Evolutionary conservation across 2,888 invertebrate species (phyloP).

Genomic region (Tetheella fluctuosa): DNA sequence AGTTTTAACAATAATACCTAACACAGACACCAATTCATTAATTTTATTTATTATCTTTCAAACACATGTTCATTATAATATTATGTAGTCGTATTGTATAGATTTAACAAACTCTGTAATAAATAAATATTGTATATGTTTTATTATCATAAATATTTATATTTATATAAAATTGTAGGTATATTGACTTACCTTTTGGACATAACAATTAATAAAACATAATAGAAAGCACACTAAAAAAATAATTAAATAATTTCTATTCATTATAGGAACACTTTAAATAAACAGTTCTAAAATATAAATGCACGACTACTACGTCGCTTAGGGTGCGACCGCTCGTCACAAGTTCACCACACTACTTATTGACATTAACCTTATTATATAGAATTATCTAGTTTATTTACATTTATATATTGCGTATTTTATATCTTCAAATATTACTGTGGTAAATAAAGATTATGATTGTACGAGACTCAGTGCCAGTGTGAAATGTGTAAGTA

Average conservation of each 20-base stretch:
- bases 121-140: too few relatives aligned
- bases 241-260: constrained; percentile 16
- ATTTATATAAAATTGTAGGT: not conserved
- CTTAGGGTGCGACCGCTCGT: constrained; percentile 7
- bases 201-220: constrained; percentile 23
- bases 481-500: too few relatives aligned
- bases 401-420: constrained; percentile 6
- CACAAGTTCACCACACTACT: constrained; percentile 33
- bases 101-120: too few relatives aligned
- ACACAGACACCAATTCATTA: too few relatives aligned
- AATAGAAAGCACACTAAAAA: constrained; percentile 26
- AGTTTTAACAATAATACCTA: too few relatives aligned
- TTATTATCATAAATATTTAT: not conserved
- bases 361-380: constrained; percentile 35
- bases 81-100: too few relatives aligned
- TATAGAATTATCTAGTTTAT: constrained; percentile 25
- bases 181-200: constrained; percentile 29
- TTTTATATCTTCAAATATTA: not conserved
- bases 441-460: not conserved
- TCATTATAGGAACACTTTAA: constrained; percentile 8
- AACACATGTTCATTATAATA: too few relatives aligned
- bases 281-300: not conserved
- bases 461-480: too few relatives aligned
- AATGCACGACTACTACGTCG: not conserved
- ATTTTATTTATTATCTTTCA: too few relatives aligned